Base-by-base conservation (phyloP, 2,113 vertebrate species). In the Macrotis lagotis region DNA sequence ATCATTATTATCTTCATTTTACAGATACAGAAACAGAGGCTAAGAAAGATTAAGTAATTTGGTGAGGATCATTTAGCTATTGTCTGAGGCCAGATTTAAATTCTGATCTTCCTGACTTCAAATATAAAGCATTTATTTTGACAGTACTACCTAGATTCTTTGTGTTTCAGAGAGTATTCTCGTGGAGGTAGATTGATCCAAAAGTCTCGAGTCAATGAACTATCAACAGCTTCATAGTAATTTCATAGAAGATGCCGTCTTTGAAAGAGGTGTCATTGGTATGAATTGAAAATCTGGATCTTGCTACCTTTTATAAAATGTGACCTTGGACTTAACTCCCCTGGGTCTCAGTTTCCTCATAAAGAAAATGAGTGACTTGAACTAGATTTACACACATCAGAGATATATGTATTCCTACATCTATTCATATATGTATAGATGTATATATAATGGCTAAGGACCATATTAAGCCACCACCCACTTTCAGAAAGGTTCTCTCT, bases 391-490 rank as follows among this genome's bases (percentile, higher is more conserved):
- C 19, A 44, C 1, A 24, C 19, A 83, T 83, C 2, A 7, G 19
- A 74, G 31, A 74, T 74, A 44, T 19, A 44, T 44, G 22, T 16
- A 16, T n/a, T 1, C 14, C 5, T 16, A 4, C n/a, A 24, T 74
- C 16, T 83, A 66, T 37, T 66, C 59, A 37, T 66, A n/a, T 66
- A 83, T 11, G 24, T 83, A 83, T n/a, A 74, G 44, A 44, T 83
- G n/a, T 22, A 44, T 83, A 16, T 83, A 83, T 83, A 83, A 83
- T 44, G n/a, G 66, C 19, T 83, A n/a, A 83, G n/a, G 97, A 97
- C 97, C 97, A 98, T 97, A 97, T 97, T 95, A 95, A 97, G 97
- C 97, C 96, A 96, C 97, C 97, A 97, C 97, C 97, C 97, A 98
- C 97, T 97, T 97, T 98, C 95, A 91, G 31, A 95, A 95, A 96